phyloP scores from a whole-genome alignment of 64 coral and sea anemone species.

The Porites lutea region DNA sequence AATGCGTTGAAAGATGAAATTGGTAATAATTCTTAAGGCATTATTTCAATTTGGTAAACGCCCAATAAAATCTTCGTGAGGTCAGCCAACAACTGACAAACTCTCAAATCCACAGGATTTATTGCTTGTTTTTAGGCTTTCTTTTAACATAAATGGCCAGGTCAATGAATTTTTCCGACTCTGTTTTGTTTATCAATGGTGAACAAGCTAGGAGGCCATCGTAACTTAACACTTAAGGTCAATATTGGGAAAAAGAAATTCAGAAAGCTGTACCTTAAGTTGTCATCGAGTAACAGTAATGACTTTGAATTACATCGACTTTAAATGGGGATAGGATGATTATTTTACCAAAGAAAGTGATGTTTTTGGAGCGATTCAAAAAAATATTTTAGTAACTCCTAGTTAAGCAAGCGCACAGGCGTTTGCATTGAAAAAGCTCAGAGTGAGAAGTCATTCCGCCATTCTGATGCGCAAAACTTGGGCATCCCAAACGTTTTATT shows the following conservation, averaged over 20 bases:
- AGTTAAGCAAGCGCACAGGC: too few relatives aligned
- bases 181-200: not conserved
- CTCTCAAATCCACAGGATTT: too few relatives aligned
- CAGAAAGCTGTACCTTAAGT: not conserved
- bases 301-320: not conserved
- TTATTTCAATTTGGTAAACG: not conserved
- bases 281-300: conserved; percentile 17
- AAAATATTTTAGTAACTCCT: not conserved
- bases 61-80: not conserved
- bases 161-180: not conserved
- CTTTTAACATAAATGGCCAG: not conserved
- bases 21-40: not conserved
- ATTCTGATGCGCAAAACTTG: too few relatives aligned
- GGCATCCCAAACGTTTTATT: too few relatives aligned
- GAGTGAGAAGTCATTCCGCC: too few relatives aligned
- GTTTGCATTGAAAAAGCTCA: too few relatives aligned
- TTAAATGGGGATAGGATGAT: not conserved
- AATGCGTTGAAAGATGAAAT: conserved; percentile 22
- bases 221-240: not conserved
- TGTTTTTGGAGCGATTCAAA: not conserved
- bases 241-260: not conserved
- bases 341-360: conserved; percentile 14
- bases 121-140: too few relatives aligned
- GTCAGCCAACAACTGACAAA: too few relatives aligned
- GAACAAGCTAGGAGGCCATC: not conserved